phyloP scores from a whole-genome alignment of 2,113 vertebrate species.

The Heterotis niloticus region DNA sequence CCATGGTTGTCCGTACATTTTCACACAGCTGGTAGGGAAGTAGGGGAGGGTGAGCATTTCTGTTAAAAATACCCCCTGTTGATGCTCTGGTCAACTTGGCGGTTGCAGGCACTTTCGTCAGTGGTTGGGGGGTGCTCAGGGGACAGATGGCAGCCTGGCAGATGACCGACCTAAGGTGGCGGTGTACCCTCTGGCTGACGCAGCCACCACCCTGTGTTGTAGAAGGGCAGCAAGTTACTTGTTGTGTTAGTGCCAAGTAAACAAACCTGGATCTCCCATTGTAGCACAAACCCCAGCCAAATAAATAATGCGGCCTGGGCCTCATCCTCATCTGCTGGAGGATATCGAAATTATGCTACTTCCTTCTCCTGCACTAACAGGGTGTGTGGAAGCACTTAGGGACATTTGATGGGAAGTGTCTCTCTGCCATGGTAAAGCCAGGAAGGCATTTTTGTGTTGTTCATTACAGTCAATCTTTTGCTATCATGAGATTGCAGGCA shows the following conservation, averaged over 20 bases:
- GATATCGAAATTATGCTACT: background rate
- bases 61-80: conserved; percentile 5
- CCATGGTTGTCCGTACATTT: background rate
- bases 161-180: background rate
- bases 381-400: conserved; percentile 10
- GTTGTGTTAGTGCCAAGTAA: conserved; percentile 15
- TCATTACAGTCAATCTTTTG: background rate
- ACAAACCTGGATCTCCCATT: conserved; percentile 17
- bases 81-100: background rate
- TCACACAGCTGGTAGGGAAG: background rate
- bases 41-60: background rate
- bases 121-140: background rate
- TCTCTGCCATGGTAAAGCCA: background rate
- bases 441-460: background rate
- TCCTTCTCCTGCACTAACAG: background rate
- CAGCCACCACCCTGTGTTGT: conserved; percentile 26
- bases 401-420: background rate
- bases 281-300: background rate
- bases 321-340: background rate
- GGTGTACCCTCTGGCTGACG: conserved; percentile 29
- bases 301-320: conserved; percentile 20
- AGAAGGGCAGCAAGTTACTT: background rate
- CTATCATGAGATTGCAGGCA: background rate
- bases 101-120: background rate
- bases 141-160: conserved; percentile 16